Percentiles rank a stretch among this genome's conserved stretches.
Conservation (phyloP, 2,797 vertebrate genomes). For the Falco berigora region DNA sequence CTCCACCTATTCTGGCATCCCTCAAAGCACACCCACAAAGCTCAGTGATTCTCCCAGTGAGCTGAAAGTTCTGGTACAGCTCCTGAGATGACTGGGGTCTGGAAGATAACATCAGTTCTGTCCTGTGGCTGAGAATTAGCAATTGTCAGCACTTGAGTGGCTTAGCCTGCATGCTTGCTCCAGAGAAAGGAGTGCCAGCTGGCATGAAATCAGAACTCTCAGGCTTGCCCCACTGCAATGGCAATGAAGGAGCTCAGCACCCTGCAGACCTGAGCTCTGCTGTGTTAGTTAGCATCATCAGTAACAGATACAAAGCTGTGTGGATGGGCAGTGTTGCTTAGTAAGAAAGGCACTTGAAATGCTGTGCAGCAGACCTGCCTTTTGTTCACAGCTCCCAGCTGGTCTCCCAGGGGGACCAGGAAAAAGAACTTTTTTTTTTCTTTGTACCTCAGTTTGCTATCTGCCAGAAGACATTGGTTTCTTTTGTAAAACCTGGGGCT, state of each 20-base stretch:
- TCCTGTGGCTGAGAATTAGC: neutral
- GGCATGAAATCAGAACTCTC: neutral
- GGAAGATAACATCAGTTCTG: neutral
- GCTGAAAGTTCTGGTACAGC: neutral
- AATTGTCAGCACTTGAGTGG: neutral
- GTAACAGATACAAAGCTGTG: neutral
- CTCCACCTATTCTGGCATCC: neutral
- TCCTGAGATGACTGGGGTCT: neutral
- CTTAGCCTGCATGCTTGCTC: neutral
- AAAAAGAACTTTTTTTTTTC: neutral
- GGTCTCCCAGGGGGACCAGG: neutral
- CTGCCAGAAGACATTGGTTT: neutral
- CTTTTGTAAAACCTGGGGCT: neutral
- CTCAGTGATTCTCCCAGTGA: neutral
- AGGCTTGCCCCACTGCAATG: fast-evolving
- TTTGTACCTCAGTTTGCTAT: neutral
- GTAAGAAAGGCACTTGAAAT: neutral
- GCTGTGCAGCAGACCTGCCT: neutral
- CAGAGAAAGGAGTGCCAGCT: neutral
- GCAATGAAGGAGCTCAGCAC: neutral
- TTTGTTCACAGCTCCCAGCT: neutral
- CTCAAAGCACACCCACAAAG: neutral
- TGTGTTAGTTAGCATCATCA: neutral
- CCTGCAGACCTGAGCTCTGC: neutral
- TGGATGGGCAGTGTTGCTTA: neutral